Conservation (phyloP, 1,140 invertebrate species). For the Agraylea sexmaculata region DNA sequence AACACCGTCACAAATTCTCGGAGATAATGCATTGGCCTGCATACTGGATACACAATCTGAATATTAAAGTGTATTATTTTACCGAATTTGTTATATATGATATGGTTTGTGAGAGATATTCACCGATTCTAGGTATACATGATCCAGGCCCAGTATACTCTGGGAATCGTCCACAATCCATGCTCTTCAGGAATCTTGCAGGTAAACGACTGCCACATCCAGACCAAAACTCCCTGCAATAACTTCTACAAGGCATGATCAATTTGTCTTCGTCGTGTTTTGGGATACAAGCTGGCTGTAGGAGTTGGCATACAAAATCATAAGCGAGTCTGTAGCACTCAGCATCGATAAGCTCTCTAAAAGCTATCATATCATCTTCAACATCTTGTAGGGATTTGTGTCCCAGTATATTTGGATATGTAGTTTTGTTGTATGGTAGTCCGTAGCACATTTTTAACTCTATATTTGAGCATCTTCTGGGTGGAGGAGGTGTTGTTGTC, state of each 20-base stretch:
- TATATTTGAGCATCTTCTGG: conserved; percentile 54
- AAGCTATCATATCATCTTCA: conserved; percentile 64
- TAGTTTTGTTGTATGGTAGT: conserved; percentile 65
- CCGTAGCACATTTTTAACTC: conserved; percentile 59
- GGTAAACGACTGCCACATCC: conserved; percentile 68
- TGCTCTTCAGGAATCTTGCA: conserved; percentile 50
- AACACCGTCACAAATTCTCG: conserved; percentile 72
- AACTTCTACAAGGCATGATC: conserved; percentile 64
- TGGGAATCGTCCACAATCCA: conserved; percentile 72
- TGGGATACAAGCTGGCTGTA: conserved; percentile 63
- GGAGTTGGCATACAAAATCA: conserved; percentile 73
- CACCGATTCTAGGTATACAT: conserved; percentile 66
- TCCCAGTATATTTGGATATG: conserved; percentile 70
- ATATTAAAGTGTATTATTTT: conserved; percentile 26
- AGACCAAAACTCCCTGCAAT: conserved; percentile 73
- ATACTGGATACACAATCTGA: conserved; percentile 59
- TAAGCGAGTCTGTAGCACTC: conserved; percentile 76
- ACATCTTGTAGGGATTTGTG: conserved; percentile 55
- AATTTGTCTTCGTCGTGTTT: conserved; percentile 41
- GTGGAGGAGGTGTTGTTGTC: conserved; percentile 39
- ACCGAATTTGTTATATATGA: conserved; percentile 64
- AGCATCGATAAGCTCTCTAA: conserved; percentile 74
- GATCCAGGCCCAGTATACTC: conserved; percentile 60
- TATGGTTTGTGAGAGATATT: conserved; percentile 9
- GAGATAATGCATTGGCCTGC: conserved; percentile 55